Base-by-base conservation (phyloP, 1,140 invertebrate genomes). In the Pogonognathellus flavescens region DNA sequence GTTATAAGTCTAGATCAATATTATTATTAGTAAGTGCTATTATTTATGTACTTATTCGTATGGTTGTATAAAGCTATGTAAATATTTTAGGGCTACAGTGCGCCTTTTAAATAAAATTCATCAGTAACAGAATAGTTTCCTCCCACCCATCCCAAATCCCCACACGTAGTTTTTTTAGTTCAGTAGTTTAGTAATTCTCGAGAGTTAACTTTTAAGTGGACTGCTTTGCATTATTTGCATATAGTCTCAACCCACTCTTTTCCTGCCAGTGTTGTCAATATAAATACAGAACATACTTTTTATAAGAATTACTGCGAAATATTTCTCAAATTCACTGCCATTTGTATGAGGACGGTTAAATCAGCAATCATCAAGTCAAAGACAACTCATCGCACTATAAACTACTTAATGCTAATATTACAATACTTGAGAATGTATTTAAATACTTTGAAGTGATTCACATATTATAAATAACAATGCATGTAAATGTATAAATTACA, bases 341-440 rank as follows among this genome's bases (percentile, higher is more conserved):
- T 41, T 41, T 76, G 70, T 76, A 76, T 76, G 70, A 76, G 70
- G 70, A 76, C 70, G 70, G 70, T 76, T 76, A 76, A 76, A 76
- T 76, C 70, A 76, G 70, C 70, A 76, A 41, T 76, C 70, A 76
- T 76, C 16, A 76, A 76, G 70, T 41, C 25, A 76, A 49, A 16
- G 41, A 50, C 49, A 76, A 76, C 16, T 49, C 70, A 66, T 31
- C n/a, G 31, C 66, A 76, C 25, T 76, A 76, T 49, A 18, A n/a
- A 49, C 70, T n/a, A 57, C 53, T 4, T 14, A n/a, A 14, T n/a
- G n/a, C n/a, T n/a, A n/a, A 41, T 41, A 41, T 41, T 41, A 1
- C 31, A 3, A 41, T 41, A 41, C 2, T 41, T 41, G 31, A 41
- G 31, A 41, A 41, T 41, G 31, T 41, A 41, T 41, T 1, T 41